Conservation (phyloP, 2,113 vertebrate species). For the Gallinago jamesoni region DNA sequence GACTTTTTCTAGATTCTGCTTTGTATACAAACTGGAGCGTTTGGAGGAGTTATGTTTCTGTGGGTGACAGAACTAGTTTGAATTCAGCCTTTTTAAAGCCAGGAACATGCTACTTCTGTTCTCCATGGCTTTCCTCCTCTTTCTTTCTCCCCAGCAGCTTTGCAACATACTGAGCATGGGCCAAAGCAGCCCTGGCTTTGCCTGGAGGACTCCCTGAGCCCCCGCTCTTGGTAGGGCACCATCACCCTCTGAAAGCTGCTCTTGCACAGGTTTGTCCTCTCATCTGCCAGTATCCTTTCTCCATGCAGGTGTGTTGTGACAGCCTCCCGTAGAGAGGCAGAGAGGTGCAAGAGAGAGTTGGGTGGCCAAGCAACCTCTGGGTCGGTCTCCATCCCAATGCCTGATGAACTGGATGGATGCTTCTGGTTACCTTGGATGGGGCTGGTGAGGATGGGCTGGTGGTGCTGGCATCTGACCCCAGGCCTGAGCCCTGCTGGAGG, state of each 20-base stretch:
- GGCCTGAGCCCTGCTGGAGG: background rate
- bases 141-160: background rate
- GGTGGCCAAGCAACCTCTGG: background rate
- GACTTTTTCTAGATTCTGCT: background rate
- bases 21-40: background rate
- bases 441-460: background rate
- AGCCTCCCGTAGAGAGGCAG: background rate
- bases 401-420: background rate
- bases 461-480: accelerated
- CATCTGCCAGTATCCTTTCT: background rate
- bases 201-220: background rate
- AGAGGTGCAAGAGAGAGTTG: background rate
- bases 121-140: background rate
- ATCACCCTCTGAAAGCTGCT: background rate
- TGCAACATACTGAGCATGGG: background rate
- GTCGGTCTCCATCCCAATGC: background rate
- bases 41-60: background rate
- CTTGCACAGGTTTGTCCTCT: background rate
- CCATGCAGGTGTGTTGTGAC: background rate
- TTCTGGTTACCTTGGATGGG: background rate
- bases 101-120: background rate
- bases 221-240: background rate
- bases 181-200: background rate
- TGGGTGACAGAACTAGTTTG: background rate
- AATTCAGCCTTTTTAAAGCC: background rate